These are phyloP conservation scores for Lasiurus borealis DNA, from an alignment of 2,113 vertebrate genomes.

Conservation along the genomic window DNA sequence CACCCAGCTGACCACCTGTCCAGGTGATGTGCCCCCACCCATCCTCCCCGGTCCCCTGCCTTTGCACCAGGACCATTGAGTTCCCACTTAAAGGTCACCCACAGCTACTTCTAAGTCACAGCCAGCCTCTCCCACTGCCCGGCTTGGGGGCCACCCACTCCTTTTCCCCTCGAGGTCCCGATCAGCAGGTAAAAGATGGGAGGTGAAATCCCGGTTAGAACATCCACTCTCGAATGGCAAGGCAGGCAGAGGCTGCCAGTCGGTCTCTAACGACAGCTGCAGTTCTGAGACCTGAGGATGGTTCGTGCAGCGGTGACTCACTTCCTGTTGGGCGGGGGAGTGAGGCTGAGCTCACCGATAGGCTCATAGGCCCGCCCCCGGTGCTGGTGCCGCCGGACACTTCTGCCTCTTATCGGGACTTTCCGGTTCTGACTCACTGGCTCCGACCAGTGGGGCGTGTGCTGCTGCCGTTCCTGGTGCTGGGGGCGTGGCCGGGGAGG, in stretches of 20 bases:
- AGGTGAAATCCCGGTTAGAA: background rate
- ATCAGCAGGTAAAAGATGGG: fast-evolving
- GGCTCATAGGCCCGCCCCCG: fast-evolving
- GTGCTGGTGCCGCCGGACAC: fast-evolving
- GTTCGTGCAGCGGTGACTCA: fast-evolving
- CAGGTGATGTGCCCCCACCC: background rate
- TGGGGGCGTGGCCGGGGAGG: fast-evolving
- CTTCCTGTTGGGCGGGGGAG: fast-evolving
- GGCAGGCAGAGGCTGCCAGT: background rate
- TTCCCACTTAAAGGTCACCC: background rate
- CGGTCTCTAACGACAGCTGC: fast-evolving
- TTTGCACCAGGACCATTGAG: background rate
- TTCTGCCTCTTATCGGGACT: background rate
- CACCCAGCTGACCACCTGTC: fast-evolving
- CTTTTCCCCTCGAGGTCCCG: background rate
- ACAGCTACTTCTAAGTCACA: background rate
- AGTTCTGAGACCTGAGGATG: background rate
- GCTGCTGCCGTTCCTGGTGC: background rate
- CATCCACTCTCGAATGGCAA: fast-evolving
- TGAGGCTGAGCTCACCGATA: fast-evolving
- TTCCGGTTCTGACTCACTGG: background rate
- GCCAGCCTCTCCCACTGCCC: background rate
- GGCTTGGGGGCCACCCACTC: background rate
- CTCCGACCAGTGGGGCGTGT: background rate
- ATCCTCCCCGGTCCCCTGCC: fast-evolving